Percentiles rank a stretch among this genome's conserved stretches.
Conservation (phyloP, 2,797 vertebrate genomes). For the Meriones psammophilus region DNA sequence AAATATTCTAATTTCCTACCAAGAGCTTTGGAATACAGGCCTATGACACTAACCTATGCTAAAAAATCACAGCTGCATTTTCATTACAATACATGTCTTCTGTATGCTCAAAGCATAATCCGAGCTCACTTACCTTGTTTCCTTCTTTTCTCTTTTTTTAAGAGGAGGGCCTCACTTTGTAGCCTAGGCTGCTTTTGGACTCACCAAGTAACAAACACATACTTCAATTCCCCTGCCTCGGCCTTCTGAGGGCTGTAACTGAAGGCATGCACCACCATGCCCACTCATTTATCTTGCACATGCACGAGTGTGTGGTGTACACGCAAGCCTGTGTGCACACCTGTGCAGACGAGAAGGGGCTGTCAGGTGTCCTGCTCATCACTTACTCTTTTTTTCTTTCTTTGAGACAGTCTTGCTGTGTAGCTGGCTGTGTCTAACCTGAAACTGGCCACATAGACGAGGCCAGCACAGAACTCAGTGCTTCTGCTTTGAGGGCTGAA, state of each 20-base stretch:
- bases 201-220: neutral
- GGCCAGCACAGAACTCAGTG: neutral
- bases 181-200: neutral
- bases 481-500: neutral
- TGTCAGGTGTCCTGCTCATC: neutral
- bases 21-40: neutral
- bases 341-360: neutral
- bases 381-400: neutral
- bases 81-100: neutral
- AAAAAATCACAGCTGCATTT: neutral
- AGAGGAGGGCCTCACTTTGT: neutral
- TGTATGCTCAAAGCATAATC: neutral
- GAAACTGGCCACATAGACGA: neutral
- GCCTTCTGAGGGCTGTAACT: neutral
- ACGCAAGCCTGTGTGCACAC: neutral
- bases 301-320: neutral
- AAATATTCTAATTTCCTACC: constrained; percentile 57
- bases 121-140: neutral
- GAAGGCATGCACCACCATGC: neutral
- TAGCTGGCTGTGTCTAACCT: neutral
- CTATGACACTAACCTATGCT: neutral
- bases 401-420: neutral
- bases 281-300: neutral
- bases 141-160: neutral
- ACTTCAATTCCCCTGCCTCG: neutral